phyloP scores from a whole-genome alignment of 2,113 vertebrate species.

The Narcine bancroftii region DNA sequence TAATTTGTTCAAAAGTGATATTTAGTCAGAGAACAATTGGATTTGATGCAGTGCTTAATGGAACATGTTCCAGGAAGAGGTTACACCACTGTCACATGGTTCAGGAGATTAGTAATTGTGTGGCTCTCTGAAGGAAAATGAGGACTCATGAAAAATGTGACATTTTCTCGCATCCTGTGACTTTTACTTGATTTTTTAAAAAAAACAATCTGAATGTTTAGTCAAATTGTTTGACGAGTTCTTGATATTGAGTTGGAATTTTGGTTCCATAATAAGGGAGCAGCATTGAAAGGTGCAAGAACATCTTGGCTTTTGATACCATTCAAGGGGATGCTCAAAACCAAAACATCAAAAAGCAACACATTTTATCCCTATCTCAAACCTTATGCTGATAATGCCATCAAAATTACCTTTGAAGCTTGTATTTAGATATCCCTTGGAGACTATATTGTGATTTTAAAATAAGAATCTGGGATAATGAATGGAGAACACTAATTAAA shows the following conservation, averaged over 20 bases:
- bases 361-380: background rate
- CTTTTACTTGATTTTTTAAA: background rate
- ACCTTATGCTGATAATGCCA: background rate
- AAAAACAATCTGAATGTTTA: background rate
- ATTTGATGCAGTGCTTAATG: background rate
- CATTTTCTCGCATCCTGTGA: background rate
- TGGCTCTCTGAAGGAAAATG: background rate
- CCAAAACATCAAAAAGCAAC: slow-evolving; percentile 5
- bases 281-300: background rate
- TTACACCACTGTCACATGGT: background rate
- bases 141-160: background rate
- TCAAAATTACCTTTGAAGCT: background rate
- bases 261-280: background rate
- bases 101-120: background rate
- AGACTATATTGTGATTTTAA: background rate
- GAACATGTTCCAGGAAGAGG: background rate
- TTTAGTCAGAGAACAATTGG: background rate
- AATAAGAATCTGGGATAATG: background rate
- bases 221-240: background rate
- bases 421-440: background rate
- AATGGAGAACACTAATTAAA: background rate
- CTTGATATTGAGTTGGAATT: background rate
- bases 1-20: background rate
- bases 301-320: background rate
- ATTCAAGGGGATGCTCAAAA: background rate